A percentile compares a stretch with the other conserved stretches of the same genome.
These are phyloP conservation scores for Strigamia maritima DNA, from an alignment of 2,888 invertebrate genomes.

Conservation along the genomic window DNA sequence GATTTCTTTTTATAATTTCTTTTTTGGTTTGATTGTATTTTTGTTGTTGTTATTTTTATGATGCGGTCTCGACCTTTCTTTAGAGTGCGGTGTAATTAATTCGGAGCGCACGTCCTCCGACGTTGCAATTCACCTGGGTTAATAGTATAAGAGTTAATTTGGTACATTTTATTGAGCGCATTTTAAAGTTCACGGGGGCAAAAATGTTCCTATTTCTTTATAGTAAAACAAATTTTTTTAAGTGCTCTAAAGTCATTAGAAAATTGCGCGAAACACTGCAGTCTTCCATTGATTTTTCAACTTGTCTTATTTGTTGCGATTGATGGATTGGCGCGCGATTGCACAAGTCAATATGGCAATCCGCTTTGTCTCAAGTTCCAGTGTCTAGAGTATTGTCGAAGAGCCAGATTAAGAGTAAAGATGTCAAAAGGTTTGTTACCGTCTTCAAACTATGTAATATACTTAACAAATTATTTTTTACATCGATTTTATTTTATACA, in stretches of 20 bases:
- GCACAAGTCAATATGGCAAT: background rate
- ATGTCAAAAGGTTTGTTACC: background rate
- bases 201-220: background rate
- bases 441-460: background rate
- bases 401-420: background rate
- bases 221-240: background rate
- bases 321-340: background rate
- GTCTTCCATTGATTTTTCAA: background rate
- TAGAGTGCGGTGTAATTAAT: constrained; percentile 4
- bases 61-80: constrained; percentile 4
- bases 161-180: constrained; percentile 4
- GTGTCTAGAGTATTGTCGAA: background rate
- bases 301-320: background rate
- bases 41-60: background rate
- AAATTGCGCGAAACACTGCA: background rate
- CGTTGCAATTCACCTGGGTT: background rate
- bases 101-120: background rate
- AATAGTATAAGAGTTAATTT: constrained; percentile 4
- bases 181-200: background rate
- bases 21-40: background rate
- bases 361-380: background rate
- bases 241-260: background rate
- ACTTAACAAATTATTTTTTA: background rate
- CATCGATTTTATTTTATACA: too few species aligned
- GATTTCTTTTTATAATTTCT: background rate